Base-by-base conservation (phyloP, 2,888 invertebrate species). In the Drosophila birchii region DNA sequence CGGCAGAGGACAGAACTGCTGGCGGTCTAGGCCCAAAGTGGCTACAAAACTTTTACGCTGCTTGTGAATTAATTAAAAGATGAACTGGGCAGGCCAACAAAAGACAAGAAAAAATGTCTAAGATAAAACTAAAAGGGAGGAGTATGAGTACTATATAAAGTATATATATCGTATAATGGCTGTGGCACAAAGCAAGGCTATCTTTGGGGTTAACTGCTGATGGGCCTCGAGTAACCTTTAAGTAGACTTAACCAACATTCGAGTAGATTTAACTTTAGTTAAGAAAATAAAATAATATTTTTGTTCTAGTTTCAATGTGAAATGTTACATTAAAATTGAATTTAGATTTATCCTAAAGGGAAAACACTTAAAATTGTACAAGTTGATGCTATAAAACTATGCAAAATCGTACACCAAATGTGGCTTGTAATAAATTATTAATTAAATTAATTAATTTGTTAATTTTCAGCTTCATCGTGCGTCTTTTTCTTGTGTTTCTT, bases 1-100 rank as follows among this genome's bases (percentile, higher is more conserved):
- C 32, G 34, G 45, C 14, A 9, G 18, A 32, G 26, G 9, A 16
- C 47, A 47, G 34, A 62, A 59, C 62, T 57, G 71, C 51, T 45
- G 80, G 67, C 41, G 63, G 76, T 71, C 82, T 84, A 84, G 78
- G 80, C 83, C 61, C 59, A 68, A 86, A 86, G 86, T 88, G 88
- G 82, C 79, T 78, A 41, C 70, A 82, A 86, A 80, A 88, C 71
- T 88, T 88, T 85, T 69, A 43, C 83, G 74, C 82, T 77, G 78
- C 78, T 86, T 86, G 83, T 86, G 83, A 84, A 84, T 84, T 84
- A 84, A 84, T 84, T 84, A 84, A 88, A 88, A 86, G 89, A 86
- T 84, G 86, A 84, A 88, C 83, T 84, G 83, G 76, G 67, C 80
- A 60, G 49, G 29, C 67, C 38, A 67, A 49, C 56, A 70, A 67